phyloP scores from a whole-genome alignment of 2,113 vertebrate species.

The Mystacornis crossleyi region DNA sequence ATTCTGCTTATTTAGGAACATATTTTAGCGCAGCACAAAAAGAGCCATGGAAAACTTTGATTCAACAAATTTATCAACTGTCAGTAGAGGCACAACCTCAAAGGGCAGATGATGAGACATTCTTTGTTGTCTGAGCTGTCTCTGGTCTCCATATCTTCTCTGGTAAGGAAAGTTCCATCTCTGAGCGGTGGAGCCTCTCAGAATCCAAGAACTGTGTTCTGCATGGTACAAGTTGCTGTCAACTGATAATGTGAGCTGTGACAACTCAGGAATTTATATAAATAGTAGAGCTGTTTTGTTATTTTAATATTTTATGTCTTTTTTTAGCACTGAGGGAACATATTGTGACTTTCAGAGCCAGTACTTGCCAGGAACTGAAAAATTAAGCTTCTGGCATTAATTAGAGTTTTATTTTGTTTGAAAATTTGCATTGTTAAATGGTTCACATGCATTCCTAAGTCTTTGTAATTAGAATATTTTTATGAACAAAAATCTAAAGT shows the following conservation, averaged over 20 bases:
- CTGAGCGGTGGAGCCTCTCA: not conserved
- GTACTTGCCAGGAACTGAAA: not conserved
- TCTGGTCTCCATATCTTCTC: not conserved
- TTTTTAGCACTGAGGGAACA: not conserved
- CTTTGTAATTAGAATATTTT: not conserved
- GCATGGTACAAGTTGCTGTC: not conserved
- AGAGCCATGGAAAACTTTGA: not conserved
- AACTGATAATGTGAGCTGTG: not conserved
- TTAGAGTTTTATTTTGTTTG: not conserved
- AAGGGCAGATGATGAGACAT: not conserved
- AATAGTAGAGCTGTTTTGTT: not conserved
- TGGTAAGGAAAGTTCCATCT: not conserved
- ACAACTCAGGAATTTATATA: not conserved
- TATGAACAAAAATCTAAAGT: not conserved
- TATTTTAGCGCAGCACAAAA: not conserved
- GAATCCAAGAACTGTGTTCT: not conserved
- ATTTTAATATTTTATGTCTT: not conserved
- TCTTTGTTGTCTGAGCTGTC: not conserved
- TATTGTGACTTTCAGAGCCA: not conserved
- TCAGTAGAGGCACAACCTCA: not conserved
- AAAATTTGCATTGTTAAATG: slow-evolving; percentile 2
- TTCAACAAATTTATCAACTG: not conserved
- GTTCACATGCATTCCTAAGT: not conserved
- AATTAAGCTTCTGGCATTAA: not conserved
- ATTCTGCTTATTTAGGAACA: not conserved